Evolutionary conservation across 2,113 vertebrate genomes (phyloP), one percentile per base, ranked within the genome.

Genomic region (Sturnira hondurensis): DNA sequence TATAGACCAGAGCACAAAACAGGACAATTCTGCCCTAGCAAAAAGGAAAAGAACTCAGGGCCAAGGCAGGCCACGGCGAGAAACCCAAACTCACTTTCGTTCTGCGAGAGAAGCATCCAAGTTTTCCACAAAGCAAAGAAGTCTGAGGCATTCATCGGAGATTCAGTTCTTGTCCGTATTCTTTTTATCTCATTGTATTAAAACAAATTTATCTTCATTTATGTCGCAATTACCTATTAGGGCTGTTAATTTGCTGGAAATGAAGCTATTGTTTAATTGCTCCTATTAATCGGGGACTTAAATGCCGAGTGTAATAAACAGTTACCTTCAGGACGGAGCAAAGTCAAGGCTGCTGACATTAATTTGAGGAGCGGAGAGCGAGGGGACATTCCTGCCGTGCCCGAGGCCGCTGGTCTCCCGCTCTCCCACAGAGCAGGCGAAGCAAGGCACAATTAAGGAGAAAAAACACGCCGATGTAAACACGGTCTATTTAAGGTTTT

Each of bases 261-360:
- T 98, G 97, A 99, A 99, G 98, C 97, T 98, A 98, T 98, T 98
- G 98, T 98, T 99, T 99, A 99, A 99, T 99, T 99, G 98, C 98
- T 98, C 98, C 98, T 98, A 98, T 99, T 99, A 99, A 99, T 98
- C 73, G 96, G 83, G 96, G 98, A 98, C 97, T 98, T 99, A 99
- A 99, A 99, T 97, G 98, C 98, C 74, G 86, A 98, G 97, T 95
- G 98, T 98, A 99, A 99, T 98, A 99, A 99, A 99, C 98, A 99
- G 98, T 98, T 99, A 99, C 98, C 98, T 99, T 98, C 98, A 98
- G 98, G 98, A 98, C 88, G 94, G 97, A 98, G 96, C 96, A 97
- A 97, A 98, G 98, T 98, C 98, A 99, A 97, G 98, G 97, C 98
- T 96, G 54, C 81, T 71, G 67, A 50, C 16, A 36, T 68, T 93